Base-by-base conservation (phyloP, 2,113 vertebrate species). In the Pantherophis guttatus region DNA sequence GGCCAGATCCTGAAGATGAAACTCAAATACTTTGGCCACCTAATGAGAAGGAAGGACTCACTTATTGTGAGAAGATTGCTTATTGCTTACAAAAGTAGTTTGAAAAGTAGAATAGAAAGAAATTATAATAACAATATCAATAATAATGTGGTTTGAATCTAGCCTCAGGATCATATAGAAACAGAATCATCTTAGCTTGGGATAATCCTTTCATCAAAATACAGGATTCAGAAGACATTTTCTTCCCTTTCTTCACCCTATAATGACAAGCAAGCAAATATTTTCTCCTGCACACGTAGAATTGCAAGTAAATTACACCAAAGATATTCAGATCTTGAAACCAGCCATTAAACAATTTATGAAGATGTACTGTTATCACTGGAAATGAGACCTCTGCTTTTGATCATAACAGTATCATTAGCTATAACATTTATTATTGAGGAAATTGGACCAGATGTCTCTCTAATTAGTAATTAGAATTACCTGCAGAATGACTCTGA, bases 391-490 rank as follows among this genome's bases (percentile, higher is more conserved):
- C 0, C 9, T 94, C 59, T 90, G 6, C 1, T 3, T 92, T 93
- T 94, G 65, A 94, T 86, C 57, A 89, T 93, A 96, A 86, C 7
- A 0, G 0, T 89, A 21, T 90, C 91, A 89, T 91, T 92, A 13
- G 19, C 86, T 29, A 88, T 94, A 29, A 2, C 50, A 70, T 12
- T 44, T 92, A 89, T 58, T 55, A 52, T 55, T 90, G 90, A 95
- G 95, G 70, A 94, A 94, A 93, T 26, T 75, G n/a, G 75, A 91
- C 3, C 94, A 90, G 85, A 48, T 8, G 70, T 57, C 19, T 89
- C 29, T 10, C 91, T 96, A 93, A 93, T 93, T 92, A 91, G 39
- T 95, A 39, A 91, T 93, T 92, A 93, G 95, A 96, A 89, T 81
- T 12, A 93, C 91, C 85, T 39, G 91, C 5, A 44, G 9, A 95